Base-by-base conservation (phyloP, 2,113 vertebrate genomes). In the Tenrec ecaudatus region DNA sequence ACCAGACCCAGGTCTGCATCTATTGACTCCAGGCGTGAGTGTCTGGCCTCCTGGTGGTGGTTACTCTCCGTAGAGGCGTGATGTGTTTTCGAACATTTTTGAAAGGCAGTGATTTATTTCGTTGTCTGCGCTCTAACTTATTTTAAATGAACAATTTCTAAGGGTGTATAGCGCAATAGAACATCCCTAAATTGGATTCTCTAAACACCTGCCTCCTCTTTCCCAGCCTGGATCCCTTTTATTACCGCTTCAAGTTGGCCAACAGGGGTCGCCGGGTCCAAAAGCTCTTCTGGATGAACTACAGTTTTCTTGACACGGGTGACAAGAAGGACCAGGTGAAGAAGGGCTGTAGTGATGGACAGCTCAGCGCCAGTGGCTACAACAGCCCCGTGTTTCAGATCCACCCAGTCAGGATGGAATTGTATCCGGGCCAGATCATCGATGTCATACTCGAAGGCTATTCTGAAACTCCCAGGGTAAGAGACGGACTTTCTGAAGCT, bases 261-360 rank as follows among this genome's bases (percentile, higher is more conserved):
- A 99, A 99, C 91, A 93, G 66, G 11, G 99, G 99, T 2, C 96
- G 96, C 0, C 97, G 97, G 1, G 84, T 86, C 15, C 98, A 99
- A 68, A 97, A 96, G 82, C 94, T 99, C 11, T 98, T 96, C 94
- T 99, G 99, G 99, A 96, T 95, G 36, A 98, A 85, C 0, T 97
- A 98, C 33, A 97, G 95, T 25, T 98, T 97, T 23, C 91, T 0
- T 95, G 96, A 47, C 86, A 94, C 22, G 96, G 93, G 57, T 81
- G 58, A 38, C 31, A 92, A 82, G 80, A 95, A 88, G 38, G 31
- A 2, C 17, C 20, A 4, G 27, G 2, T 57, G n/a, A 95, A 62
- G 53, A 96, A 57, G 25, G 58, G 86, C 31, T 90, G 40, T 6
- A 0, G 76, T 60, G 68, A n/a, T 22, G 29, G 40, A 19, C 96